Evolutionary conservation across 2,797 vertebrate species (phyloP), one percentile per base, ranked within the genome.

Genomic region (Peromyscus melanophrys): DNA sequence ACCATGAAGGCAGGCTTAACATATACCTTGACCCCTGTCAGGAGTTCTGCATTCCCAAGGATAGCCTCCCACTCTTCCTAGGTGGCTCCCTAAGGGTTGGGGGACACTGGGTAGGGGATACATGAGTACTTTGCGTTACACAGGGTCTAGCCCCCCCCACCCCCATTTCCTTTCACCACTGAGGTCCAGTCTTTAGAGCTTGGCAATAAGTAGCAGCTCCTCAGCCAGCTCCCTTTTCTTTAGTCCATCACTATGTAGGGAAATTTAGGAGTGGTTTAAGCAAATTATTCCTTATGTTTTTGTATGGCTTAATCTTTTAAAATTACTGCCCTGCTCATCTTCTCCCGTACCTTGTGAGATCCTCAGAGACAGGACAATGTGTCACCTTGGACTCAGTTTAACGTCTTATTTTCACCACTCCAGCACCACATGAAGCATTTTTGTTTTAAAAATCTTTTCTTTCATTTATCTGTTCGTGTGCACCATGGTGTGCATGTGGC

Each of bases 101-200:
- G 61, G 92, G 19, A 27, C 73, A 1, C 0, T n/a, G 59, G 37
- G 4, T 27, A 0, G 29, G 34, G 40, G 71, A 21, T 8, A 49
- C 1, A 57, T 3, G 34, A 14, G 0, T 11, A 34, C 69, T 73
- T 43, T 4, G 17, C 13, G 1, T n/a, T 4, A 8, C 19, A 16
- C n/a, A 40, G 10, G 12, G n/a, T 31, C 69, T 40, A 31, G 1
- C 25, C 14, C 6, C 11, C 37, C 37, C 23, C 23, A 13, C 8
- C 46, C 11, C 2, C 3, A 31, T 21, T 46, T 5, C 82, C 59
- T 13, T 84, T 25, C 0, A 23, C 7, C 34, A 23, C 61, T 27
- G 37, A 52, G 21, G 63, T 67, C 61, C 46, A 43, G 27, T 43
- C 69, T 29, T 2, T 4, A 19, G 29, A 27, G 71, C 19, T 23